Evolutionary conservation across 23 tunicate species (phyloP), one percentile per base, ranked within the genome.

Genomic region (Trididemnum nubilum): DNA sequence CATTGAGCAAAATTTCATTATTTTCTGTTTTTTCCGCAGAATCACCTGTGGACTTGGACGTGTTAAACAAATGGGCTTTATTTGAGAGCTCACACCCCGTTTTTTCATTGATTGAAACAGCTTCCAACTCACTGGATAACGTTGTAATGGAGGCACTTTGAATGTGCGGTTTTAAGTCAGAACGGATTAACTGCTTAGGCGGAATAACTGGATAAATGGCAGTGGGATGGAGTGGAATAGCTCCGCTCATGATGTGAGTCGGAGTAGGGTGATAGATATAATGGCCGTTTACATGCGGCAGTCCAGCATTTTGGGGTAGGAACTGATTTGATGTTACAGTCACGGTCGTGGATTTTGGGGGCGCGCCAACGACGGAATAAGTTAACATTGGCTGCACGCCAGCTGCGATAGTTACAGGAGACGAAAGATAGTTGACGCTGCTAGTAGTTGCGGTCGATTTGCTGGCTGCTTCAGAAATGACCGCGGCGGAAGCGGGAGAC

Each of bases 311-410:
- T 2, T 71, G 83, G 5, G 83, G 83, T 19, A 85, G 24, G 66
- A 78, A 78, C 18, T 85, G 90, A 28, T 79, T 78, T 2, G 90
- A 51, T 29, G 83, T 70, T 22, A 81, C 90, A 1, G 83, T 59
- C 15, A 85, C 63, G 0, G 87, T 0, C 2, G 81, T 39, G 27
- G 83, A 66, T 50, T 85, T 78, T 18, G 90, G 90, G 7, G 83
- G 84, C 50, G 74, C 81, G 2, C 80, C 82, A 19, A 81, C 73
- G 21, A 91, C 79, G 0, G 97, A 85, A 78, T 91, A 91, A 0
- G 97, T 91, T 0, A 91, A 79, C 23, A 85, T 81, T 0, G 97
- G 97, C 63, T 85, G 97, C 34, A 84, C 76, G 0, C 85, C 79
- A 15, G 86, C 44, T 2, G 94, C 32, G 22, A 83, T 32, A 33